Evolutionary conservation across 2,113 vertebrate species (phyloP), one percentile per base, ranked within the genome.

Genomic region (Scomber scombrus): DNA sequence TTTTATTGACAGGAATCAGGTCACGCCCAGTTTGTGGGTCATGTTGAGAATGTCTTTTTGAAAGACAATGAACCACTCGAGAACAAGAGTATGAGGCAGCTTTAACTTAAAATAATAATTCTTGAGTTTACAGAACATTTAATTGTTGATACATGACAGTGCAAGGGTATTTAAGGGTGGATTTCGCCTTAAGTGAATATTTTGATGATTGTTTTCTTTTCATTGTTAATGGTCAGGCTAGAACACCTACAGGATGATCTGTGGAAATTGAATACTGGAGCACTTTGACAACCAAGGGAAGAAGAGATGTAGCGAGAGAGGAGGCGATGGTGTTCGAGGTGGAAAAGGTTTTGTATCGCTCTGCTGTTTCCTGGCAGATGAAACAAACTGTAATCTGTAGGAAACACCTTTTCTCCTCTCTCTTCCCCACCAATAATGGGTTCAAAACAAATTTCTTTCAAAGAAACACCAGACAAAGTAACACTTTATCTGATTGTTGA

Each of bases 241-340:
- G 26, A 57, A 49, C 3, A 15, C 62, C 72, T 58, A 62, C 80
- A 78, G 74, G 68, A 31, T 21, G 75, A 87, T 78, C 82, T 88
- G 76, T 89, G 86, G 86, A 90, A 75, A 89, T 72, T 79, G 55
- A 89, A 91, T 92, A 93, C 91, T 94, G 82, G 88, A 92, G 93
- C 93, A 94, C 94, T 94, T 95, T 94, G 84, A 78, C 26, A 62
- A 78, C 71, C 49, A 85, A 85, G 82, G 75, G 85, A 75, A 90
- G 88, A 86, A 54, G 74, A 85, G 88, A 89, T 78, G 83, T 88
- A 86, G 88, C 81, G 14, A 47, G 73, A 84, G 84, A 75, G 66
- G 82, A 69, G 75, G 75, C 26, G 80, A 65, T 29, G 34, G 77
- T 43, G 57, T 78, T 40, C 40, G 61, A 71, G 83, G 74, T 68